Base-by-base conservation (phyloP, 2,888 invertebrate genomes). In the Synergus itoensis region DNA sequence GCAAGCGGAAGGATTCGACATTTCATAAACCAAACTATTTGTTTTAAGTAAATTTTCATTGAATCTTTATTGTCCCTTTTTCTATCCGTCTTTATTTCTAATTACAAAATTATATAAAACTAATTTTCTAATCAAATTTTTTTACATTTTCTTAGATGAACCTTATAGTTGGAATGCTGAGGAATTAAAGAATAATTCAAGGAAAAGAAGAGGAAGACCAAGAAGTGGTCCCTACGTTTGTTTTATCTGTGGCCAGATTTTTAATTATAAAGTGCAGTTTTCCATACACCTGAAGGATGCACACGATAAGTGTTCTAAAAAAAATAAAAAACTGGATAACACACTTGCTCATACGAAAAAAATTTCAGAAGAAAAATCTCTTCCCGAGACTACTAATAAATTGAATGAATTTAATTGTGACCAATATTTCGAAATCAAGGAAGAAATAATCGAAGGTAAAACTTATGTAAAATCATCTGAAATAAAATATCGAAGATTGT, bases 151-250 rank as follows among this genome's bases (percentile, higher is more conserved):
- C n/a, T 9, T n/a, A 65, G 65, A n/a, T 18, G 16, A 40, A 7
- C 18, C 41, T 40, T n/a, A 21, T 12, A 28, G 12, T 14, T 14
- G 9, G 40, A n/a, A 41, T 65, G 18, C 40, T 65, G 41, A n/a
- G 18, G 41, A 41, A 4, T 12, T 18, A 21, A 21, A 41, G 12
- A 40, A 36, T 40, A 12, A 8, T 18, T 41, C 18, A 8, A 65
- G 43, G 41, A 65, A 40, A 65, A 18, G 41, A 43, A 41, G 41
- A 65, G 65, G 65, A 40, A 65, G 65, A 18, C 41, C 65, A 18
- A 9, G n/a, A 5, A 41, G 12, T 12, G 18, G n/a, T 4, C 65
- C 65, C 9, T 41, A 41, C 18, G n/a, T 41, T 65, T 65, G 65
- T 11, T 11, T n/a, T 40, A n/a, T 11, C n/a, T 65, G 65, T 9